Evolutionary conservation across 2,888 invertebrate genomes (phyloP).

Genomic region (Trichogramma evanescens): DNA sequence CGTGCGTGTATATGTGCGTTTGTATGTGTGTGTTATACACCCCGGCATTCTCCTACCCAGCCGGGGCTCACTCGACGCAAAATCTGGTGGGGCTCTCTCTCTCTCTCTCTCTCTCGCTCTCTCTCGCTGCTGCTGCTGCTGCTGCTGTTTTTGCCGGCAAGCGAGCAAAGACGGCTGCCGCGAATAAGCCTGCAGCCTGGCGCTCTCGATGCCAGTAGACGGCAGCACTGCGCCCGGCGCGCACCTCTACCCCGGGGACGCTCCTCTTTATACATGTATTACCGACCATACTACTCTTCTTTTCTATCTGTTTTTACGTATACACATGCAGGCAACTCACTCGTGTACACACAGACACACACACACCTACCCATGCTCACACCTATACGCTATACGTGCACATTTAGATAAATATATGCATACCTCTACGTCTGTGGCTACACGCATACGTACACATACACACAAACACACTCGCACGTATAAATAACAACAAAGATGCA

Average conservation of each 20-base stretch:
- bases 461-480: too few species aligned
- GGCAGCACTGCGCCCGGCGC: constrained; percentile 47
- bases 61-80: neutral
- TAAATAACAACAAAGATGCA: too few species aligned
- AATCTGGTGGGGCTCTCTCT: neutral
- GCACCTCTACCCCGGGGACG: constrained; percentile 36
- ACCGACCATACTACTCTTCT: too few species aligned
- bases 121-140: neutral
- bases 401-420: too few species aligned
- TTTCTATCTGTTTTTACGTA: too few species aligned
- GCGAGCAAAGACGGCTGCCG: constrained; percentile 14
- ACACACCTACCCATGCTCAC: too few species aligned
- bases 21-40: neutral
- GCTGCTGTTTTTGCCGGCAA: constrained; percentile 10
- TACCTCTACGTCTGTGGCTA: too few species aligned
- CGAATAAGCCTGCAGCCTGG: constrained; percentile 26
- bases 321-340: too few species aligned
- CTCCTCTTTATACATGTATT: too few species aligned
- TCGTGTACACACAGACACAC: too few species aligned
- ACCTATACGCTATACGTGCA: too few species aligned
- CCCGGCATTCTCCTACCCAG: neutral
- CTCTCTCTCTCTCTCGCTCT: neutral
- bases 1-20: neutral
- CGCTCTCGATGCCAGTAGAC: constrained; percentile 39
- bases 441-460: too few species aligned